phyloP scores from a whole-genome alignment of 2,888 invertebrate species.

The Periphyllus acericola region DNA sequence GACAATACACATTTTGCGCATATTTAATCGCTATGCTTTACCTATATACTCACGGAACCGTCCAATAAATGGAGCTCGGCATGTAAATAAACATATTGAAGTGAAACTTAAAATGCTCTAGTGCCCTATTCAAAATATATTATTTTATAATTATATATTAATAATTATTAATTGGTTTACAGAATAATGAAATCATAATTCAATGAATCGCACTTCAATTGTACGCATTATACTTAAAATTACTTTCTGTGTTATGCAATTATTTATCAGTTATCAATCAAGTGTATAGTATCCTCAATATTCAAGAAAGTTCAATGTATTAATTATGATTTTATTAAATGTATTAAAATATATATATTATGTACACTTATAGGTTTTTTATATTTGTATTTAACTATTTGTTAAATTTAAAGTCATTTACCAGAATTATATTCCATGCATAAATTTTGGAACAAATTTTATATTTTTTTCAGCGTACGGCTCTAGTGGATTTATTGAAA shows the following conservation, averaged over 20 bases:
- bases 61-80: conserved; percentile 31
- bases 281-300: not conserved
- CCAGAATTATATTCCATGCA: not conserved
- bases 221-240: not conserved
- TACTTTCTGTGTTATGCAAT: not conserved
- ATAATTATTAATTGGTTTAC: conserved; percentile 29
- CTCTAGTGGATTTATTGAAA: conserved; percentile 27
- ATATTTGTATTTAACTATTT: conserved; percentile 17
- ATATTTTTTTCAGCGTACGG: not conserved
- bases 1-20: not conserved
- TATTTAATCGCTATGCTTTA: conserved; percentile 41
- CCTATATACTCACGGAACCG: conserved; percentile 39
- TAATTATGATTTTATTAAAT: not conserved
- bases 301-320: not conserved
- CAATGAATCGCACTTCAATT: conserved; percentile 20
- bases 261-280: not conserved
- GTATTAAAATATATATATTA: not conserved
- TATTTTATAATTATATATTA: conserved; percentile 1
- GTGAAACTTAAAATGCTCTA: not conserved
- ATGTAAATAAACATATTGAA: not conserved
- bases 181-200: conserved; percentile 19
- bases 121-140: not conserved
- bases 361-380: not conserved
- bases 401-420: not conserved
- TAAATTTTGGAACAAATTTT: not conserved